A percentile compares a stretch with the other conserved stretches of the same genome.
These are phyloP conservation scores for Pseudopipra pipra DNA, from an alignment of 2,113 vertebrate species.

Conservation along the genomic window DNA sequence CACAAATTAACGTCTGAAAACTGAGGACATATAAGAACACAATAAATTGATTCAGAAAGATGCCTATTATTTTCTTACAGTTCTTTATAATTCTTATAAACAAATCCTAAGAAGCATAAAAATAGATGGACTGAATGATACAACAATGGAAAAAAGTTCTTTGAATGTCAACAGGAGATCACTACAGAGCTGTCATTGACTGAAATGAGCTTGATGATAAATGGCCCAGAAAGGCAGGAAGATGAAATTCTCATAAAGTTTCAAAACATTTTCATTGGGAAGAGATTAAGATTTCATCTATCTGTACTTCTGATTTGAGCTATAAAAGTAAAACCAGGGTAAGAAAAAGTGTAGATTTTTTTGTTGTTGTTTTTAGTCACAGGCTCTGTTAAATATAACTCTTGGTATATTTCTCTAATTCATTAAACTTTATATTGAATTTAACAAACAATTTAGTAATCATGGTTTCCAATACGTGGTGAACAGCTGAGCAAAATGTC, in stretches of 20 bases:
- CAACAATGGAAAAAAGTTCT: neutral
- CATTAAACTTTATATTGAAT: conserved; percentile 51
- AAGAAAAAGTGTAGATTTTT: neutral
- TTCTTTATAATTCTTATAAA: neutral
- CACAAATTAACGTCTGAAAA: neutral
- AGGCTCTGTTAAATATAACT: neutral
- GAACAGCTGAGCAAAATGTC: conserved; percentile 4
- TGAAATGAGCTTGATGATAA: neutral
- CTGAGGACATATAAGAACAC: neutral
- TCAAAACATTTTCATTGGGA: neutral
- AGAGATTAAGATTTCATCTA: neutral
- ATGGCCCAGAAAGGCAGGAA: neutral
- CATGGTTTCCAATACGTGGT: neutral
- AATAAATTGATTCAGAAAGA: neutral
- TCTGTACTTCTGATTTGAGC: neutral
- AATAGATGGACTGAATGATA: neutral
- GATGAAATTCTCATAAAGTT: neutral
- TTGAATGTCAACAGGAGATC: neutral
- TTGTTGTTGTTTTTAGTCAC: neutral
- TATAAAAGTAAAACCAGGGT: neutral
- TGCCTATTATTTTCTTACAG: neutral
- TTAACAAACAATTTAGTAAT: conserved; percentile 46
- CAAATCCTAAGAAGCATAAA: neutral
- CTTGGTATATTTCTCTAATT: neutral
- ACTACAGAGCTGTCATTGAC: neutral